Evolutionary conservation across 2,797 vertebrate species (phyloP).

Genomic region (Falco novaeseelandiae): DNA sequence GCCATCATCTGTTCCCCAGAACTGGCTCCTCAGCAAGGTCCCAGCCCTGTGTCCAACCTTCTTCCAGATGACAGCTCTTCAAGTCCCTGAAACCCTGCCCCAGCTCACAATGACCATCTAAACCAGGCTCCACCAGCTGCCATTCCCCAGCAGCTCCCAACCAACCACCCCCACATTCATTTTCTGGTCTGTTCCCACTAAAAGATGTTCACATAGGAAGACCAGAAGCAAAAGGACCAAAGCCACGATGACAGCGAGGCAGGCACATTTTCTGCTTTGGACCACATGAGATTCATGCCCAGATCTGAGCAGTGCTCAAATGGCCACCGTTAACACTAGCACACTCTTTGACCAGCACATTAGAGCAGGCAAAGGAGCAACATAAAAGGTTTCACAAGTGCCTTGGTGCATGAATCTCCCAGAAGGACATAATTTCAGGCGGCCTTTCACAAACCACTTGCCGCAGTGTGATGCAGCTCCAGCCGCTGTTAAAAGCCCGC

Average conservation of each 20-base stretch:
- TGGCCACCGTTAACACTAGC: background rate
- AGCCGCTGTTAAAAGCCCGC: background rate
- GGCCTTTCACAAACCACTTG: background rate
- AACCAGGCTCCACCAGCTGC: background rate
- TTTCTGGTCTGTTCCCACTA: background rate
- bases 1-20: background rate
- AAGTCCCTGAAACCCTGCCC: background rate
- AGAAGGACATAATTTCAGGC: background rate
- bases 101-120: background rate
- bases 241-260: fast-evolving
- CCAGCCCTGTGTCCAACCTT: background rate
- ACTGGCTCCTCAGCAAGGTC: background rate
- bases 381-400: fast-evolving
- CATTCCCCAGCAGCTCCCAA: fast-evolving
- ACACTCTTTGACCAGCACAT: background rate
- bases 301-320: fast-evolving
- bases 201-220: fast-evolving
- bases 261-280: background rate
- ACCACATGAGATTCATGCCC: background rate
- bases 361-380: background rate
- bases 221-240: background rate
- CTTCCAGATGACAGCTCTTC: background rate
- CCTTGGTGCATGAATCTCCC: background rate
- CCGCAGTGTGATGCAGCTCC: fast-evolving
- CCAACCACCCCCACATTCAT: fast-evolving